Conservation (phyloP, 1,140 invertebrate species). For the Stegodyphus dumicola region DNA sequence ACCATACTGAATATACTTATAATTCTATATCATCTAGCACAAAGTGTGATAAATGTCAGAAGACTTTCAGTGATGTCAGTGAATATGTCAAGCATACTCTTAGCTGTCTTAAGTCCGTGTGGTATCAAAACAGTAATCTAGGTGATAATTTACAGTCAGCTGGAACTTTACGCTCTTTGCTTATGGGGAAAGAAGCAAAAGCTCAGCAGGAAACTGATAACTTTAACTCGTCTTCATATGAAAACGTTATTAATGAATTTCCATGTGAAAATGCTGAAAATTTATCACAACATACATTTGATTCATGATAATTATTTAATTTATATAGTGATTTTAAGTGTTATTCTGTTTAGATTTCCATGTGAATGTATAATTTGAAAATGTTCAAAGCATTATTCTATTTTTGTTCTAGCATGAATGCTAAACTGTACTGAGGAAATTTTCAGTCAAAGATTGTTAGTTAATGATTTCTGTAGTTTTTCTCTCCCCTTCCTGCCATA, state of each 20-base stretch:
- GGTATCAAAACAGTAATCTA: neutral
- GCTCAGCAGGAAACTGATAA: too few species aligned
- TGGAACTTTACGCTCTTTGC: neutral
- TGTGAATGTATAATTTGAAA: too few species aligned
- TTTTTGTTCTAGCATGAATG: too few species aligned
- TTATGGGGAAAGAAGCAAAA: neutral
- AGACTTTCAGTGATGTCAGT: neutral
- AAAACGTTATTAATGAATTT: neutral
- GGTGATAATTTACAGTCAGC: neutral
- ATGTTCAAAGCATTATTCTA: too few species aligned
- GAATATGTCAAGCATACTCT: neutral
- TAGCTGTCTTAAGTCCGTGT: neutral
- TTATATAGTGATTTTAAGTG: too few species aligned
- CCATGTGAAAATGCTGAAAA: neutral
- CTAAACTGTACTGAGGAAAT: too few species aligned
- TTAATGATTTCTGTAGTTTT: too few species aligned
- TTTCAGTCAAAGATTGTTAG: too few species aligned
- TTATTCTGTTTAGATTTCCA: too few species aligned
- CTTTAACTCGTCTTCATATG: neutral
- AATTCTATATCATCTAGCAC: too few species aligned
- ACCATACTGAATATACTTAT: neutral
- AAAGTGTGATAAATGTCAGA: neutral
- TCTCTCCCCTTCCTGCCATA: too few species aligned
- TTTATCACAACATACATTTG: neutral
- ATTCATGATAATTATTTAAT: neutral